A percentile compares a stretch with the other conserved stretches of the same genome.
phyloP scores from a whole-genome alignment of 2,797 vertebrate genomes.

The Micropoecilia bifurca region DNA sequence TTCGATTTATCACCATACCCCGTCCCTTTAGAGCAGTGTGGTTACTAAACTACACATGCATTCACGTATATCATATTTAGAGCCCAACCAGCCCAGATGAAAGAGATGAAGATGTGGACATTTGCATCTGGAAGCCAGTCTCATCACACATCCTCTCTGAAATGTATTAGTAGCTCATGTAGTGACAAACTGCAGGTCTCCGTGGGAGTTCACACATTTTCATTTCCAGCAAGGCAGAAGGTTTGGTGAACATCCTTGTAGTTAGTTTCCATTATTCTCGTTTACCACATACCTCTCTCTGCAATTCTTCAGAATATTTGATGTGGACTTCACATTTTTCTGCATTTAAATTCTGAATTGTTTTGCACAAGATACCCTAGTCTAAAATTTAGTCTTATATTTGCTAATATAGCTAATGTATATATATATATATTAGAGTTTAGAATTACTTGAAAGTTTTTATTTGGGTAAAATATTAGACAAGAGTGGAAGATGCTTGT shows the following conservation, averaged over 20 bases:
- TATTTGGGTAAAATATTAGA: neutral
- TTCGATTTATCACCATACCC: conserved; percentile 19
- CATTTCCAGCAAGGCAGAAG: conserved; percentile 12
- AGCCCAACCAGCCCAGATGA: neutral
- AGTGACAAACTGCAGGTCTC: conserved; percentile 49
- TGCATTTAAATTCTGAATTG: conserved; percentile 53
- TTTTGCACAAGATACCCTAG: conserved; percentile 10
- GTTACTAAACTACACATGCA: neutral
- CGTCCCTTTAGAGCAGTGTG: neutral
- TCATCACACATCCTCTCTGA: conserved; percentile 12
- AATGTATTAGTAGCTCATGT: conserved; percentile 38
- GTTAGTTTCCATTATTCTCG: conserved; percentile 42
- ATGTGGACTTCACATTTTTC: conserved; percentile 40
- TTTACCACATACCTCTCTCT: conserved; percentile 7
- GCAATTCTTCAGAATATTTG: conserved; percentile 45
- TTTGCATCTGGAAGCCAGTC: neutral
- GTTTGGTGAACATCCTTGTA: conserved; percentile 62
- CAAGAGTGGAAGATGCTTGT: neutral
- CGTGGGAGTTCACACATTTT: conserved; percentile 25
- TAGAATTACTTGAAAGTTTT: neutral
- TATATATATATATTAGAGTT: neutral
- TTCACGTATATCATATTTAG: conserved; percentile 16
- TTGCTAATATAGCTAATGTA: neutral
- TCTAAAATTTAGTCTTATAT: neutral
- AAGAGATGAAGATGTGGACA: neutral